Conservation (phyloP, 2,888 invertebrate species). For the Cremastobaeus sp. region DNA sequence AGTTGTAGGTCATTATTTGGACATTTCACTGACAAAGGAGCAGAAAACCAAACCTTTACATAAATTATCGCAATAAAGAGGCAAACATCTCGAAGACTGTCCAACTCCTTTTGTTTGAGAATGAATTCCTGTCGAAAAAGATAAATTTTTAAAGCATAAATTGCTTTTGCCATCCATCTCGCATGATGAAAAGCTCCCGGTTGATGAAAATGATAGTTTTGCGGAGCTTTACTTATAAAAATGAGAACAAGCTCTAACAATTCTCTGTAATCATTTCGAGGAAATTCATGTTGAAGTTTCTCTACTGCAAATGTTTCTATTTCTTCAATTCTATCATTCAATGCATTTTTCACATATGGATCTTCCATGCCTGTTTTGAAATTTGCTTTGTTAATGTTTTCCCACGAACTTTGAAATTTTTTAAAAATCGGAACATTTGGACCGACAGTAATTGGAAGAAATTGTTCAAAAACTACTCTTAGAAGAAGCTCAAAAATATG, state of each 20-base stretch:
- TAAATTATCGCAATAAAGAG: conserved; percentile 61
- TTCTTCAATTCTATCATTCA: conserved; percentile 11
- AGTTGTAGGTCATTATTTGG: background rate
- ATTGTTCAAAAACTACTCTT: background rate
- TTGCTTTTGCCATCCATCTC: conserved; percentile 65
- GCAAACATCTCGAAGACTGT: conserved; percentile 53
- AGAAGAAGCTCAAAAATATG: background rate
- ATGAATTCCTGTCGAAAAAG: conserved; percentile 44
- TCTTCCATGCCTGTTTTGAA: conserved; percentile 14
- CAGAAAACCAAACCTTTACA: conserved; percentile 56
- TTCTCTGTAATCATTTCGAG: conserved; percentile 63
- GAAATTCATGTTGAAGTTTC: conserved; percentile 8
- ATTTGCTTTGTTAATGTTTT: too few relatives aligned
- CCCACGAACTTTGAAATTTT: too few relatives aligned
- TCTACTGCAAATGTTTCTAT: background rate
- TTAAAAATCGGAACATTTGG: conserved; percentile 18
- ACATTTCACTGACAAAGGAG: background rate
- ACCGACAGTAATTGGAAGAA: background rate
- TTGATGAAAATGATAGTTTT: conserved; percentile 27
- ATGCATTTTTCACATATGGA: conserved; percentile 17
- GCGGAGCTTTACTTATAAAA: conserved; percentile 52
- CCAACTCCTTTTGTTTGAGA: conserved; percentile 6
- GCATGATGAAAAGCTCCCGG: conserved; percentile 65
- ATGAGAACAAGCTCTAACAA: conserved; percentile 62
- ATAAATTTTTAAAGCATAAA: conserved; percentile 64